Evolutionary conservation across 2,888 invertebrate species (phyloP), one percentile per base, ranked within the genome.

Genomic region (Epinotia demarniana): DNA sequence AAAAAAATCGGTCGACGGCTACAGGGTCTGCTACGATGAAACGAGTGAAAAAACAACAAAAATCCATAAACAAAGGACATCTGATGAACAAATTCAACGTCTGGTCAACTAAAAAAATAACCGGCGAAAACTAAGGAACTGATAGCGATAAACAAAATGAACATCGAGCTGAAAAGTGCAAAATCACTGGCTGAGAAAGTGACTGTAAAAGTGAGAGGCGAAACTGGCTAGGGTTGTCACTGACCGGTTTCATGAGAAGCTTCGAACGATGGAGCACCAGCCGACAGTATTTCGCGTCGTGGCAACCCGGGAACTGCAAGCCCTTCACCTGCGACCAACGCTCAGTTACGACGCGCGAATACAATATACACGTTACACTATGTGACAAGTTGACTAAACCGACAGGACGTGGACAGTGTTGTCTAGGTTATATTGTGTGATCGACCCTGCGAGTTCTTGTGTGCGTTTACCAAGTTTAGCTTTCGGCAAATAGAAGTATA

Each of bases 201-300:
- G 88, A 84, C 82, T 80, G 80, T 81, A 77, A 80, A 67, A 58
- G 58, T 74, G 69, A 68, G 74, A 71, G 78, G 78, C 78, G 73
- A 77, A 75, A 80, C 79, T 83, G 82, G 80, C 80, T 83, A 84
- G 86, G 86, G 85, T 83, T 86, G 87, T 85, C 93, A 96, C 97
- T 97, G 97, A 99, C 99, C 98, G 98, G 98, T 95, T 96, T 97
- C 95, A 99, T 96, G 95, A 98, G 97, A 95, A 98, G 97, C 94
- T 98, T 97, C 95, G 99, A 99, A 95, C 99, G 97, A 95, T 99
- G 98, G 95, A 98, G 96, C 94, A 99, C 97, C 96, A 98, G 97
- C 93, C 98, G 98, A 96, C 98, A 98, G 96, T 98, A 98, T 95
- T 96, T 96, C 92, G 98, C 97, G 96, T 98, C 98, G 95, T 98